Evolutionary conservation across 2,888 invertebrate genomes (phyloP).

Genomic region (Octonoba sinensis): DNA sequence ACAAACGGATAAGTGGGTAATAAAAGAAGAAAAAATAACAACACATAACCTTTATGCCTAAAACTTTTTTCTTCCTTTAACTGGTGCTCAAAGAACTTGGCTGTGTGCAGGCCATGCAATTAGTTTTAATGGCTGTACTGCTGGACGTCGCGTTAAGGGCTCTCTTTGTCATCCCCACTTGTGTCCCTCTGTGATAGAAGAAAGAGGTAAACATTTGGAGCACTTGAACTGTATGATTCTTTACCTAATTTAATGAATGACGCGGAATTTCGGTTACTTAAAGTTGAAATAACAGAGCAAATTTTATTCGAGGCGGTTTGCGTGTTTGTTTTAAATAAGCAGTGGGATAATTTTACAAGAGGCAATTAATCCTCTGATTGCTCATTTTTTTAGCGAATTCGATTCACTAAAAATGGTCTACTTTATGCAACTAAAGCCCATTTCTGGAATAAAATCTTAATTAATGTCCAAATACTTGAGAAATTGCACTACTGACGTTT

Average conservation of each 20-base stretch:
- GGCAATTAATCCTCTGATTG: too few relatives aligned
- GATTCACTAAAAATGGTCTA: too few relatives aligned
- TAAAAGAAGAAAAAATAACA: slow-evolving; percentile 10
- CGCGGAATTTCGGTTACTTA: neutral
- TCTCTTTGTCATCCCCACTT: neutral
- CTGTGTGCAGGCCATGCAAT: slow-evolving; percentile 39
- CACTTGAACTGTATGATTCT: neutral
- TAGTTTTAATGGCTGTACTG: slow-evolving; percentile 47
- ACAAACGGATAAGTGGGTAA: neutral
- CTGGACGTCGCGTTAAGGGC: neutral
- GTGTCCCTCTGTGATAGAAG: neutral
- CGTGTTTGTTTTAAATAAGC: too few relatives aligned
- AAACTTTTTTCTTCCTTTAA: slow-evolving; percentile 17
- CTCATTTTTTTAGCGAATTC: too few relatives aligned
- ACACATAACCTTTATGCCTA: neutral
- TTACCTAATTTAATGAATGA: neutral
- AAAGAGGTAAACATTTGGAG: neutral
- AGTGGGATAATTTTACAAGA: too few relatives aligned
- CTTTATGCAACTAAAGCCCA: too few relatives aligned
- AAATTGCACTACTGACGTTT: too few relatives aligned
- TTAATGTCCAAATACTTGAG: too few relatives aligned
- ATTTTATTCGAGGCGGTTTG: too few relatives aligned
- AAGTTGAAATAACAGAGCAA: too few relatives aligned
- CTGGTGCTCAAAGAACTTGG: too few relatives aligned
- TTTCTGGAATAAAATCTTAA: too few relatives aligned